Percentiles rank a stretch among this genome's conserved stretches.
These are phyloP conservation scores for Embiotoca jacksoni DNA, from an alignment of 2,113 vertebrate genomes.

Conservation along the genomic window DNA sequence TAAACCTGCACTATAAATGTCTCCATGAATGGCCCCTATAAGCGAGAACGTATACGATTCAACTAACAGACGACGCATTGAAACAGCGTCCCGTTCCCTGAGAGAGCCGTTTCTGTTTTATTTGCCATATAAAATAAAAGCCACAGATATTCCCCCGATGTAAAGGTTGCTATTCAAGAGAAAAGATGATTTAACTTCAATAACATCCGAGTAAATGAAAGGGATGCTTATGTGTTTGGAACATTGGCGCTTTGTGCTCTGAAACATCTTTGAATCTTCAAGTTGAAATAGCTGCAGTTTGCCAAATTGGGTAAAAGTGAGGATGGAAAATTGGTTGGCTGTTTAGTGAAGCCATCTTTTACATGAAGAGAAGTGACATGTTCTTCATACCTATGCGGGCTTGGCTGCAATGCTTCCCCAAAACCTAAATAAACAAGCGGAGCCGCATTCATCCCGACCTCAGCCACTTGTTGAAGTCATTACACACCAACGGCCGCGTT, in stretches of 20 bases:
- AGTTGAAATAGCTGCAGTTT: constrained; percentile 74
- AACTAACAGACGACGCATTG: constrained; percentile 39
- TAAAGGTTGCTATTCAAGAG: constrained; percentile 56
- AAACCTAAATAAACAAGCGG: constrained; percentile 67
- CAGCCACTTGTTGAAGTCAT: constrained; percentile 67
- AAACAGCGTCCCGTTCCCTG: constrained; percentile 37
- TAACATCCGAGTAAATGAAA: constrained; percentile 66
- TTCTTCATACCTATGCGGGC: constrained; percentile 59
- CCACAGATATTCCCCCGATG: constrained; percentile 58
- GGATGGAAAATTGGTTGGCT: constrained; percentile 67
- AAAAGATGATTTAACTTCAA: constrained; percentile 67
- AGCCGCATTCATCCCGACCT: constrained; percentile 47
- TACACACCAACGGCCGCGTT: constrained; percentile 62
- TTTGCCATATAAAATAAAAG: constrained; percentile 56
- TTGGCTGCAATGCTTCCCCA: constrained; percentile 32
- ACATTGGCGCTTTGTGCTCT: constrained; percentile 74
- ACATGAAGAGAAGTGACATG: constrained; percentile 60
- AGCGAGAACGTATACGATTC: constrained; percentile 4
- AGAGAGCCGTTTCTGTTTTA: constrained; percentile 27
- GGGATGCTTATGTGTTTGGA: constrained; percentile 61
- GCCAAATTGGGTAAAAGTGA: constrained; percentile 72
- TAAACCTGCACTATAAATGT: constrained; percentile 24
- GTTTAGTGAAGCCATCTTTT: constrained; percentile 55
- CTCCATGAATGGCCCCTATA: constrained; percentile 14
- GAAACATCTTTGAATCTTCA: constrained; percentile 65